A percentile compares a stretch with the other conserved stretches of the same genome.
Conservation (phyloP, 2,888 invertebrate genomes). For the Drosophila setosimentum region DNA sequence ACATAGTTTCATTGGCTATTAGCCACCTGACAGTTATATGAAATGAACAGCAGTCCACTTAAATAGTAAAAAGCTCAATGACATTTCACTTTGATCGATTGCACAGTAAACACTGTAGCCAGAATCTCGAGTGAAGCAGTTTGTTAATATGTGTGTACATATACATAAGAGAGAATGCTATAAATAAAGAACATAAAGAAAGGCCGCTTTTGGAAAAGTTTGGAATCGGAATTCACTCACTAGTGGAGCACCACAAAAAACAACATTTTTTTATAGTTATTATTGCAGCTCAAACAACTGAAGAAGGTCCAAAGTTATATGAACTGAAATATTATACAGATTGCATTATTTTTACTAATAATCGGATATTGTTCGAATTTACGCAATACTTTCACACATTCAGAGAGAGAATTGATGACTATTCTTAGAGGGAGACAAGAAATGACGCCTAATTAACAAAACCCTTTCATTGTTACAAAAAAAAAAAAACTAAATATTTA, state of each 20-base stretch:
- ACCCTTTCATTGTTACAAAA: not conserved
- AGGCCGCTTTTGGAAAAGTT: not conserved
- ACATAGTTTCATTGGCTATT: constrained; percentile 48
- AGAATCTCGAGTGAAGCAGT: not conserved
- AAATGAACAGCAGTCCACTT: constrained; percentile 20
- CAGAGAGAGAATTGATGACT: too few species aligned
- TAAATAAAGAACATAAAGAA: too few species aligned
- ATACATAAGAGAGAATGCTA: not conserved
- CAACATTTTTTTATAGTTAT: not conserved
- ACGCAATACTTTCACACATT: not conserved
- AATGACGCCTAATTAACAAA: not conserved
- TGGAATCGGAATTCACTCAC: not conserved
- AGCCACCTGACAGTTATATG: constrained; percentile 41
- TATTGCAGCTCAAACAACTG: not conserved
- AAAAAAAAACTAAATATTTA: too few species aligned
- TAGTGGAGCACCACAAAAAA: not conserved
- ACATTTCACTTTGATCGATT: constrained; percentile 48
- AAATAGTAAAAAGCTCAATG: constrained; percentile 46
- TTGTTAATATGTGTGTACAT: not conserved
- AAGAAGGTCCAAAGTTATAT: not conserved
- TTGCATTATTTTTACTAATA: not conserved
- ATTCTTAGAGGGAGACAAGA: not conserved
- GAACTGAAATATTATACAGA: not conserved
- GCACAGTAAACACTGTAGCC: not conserved
- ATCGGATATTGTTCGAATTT: not conserved